phyloP scores from a whole-genome alignment of 2,797 vertebrate genomes.

The Lepilemur ruficaudatus region DNA sequence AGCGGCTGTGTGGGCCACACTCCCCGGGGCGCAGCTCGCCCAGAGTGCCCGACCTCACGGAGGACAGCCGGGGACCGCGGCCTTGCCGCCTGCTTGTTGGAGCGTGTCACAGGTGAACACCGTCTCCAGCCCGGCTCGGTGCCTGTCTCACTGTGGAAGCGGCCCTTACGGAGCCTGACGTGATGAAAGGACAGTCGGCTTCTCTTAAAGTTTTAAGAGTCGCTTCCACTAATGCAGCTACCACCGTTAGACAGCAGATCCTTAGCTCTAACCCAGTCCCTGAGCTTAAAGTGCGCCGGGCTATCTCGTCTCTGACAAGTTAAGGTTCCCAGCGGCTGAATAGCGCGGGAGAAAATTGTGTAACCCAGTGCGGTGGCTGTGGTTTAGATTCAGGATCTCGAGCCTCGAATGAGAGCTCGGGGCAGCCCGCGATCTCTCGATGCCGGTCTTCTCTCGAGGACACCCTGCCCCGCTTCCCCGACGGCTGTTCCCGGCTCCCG shows the following conservation, averaged over 20 bases:
- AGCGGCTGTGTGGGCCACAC: no score
- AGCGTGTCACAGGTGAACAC: background rate
- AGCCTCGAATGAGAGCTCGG: background rate
- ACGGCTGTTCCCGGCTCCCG: background rate
- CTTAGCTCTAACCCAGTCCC: background rate
- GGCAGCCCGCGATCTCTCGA: background rate
- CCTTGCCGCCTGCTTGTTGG: background rate
- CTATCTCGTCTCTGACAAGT: background rate
- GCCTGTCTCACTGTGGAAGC: background rate
- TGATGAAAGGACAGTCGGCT: background rate
- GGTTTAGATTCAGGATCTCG: background rate
- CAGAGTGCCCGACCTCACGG: fast-evolving
- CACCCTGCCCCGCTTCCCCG: background rate
- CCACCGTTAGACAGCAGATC: background rate
- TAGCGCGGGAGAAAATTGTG: fast-evolving
- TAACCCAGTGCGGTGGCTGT: background rate
- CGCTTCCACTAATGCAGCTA: background rate
- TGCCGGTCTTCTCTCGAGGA: fast-evolving
- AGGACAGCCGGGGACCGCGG: fast-evolving
- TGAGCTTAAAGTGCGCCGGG: background rate
- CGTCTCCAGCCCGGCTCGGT: background rate
- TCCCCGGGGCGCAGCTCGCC: no score
- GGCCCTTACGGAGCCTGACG: background rate
- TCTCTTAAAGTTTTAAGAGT: background rate
- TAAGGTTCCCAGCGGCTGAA: background rate